Percentiles rank a stretch among this genome's conserved stretches.
Conservation (phyloP, 2,888 invertebrate genomes). For the Gastracanthus pulcherrimus region DNA sequence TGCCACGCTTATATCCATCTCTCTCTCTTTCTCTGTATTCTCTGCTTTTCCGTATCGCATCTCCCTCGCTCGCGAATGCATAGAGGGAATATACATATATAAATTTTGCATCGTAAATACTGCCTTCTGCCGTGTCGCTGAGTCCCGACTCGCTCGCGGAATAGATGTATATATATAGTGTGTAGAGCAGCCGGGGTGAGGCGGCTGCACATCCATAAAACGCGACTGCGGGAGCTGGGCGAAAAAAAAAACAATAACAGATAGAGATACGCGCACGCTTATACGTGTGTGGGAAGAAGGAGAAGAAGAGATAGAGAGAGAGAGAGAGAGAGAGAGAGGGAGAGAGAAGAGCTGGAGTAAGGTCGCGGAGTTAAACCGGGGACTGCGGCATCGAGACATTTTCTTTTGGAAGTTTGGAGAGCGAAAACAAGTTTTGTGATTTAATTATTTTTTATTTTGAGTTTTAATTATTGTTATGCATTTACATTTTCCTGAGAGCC, state of each 20-base stretch:
- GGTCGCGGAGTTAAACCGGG: background rate
- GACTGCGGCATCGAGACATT: background rate
- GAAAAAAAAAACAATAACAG: background rate
- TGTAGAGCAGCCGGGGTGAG: background rate
- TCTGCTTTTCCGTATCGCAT: background rate
- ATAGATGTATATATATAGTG: no score
- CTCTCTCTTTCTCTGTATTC: conserved; percentile 17
- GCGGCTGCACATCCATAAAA: background rate
- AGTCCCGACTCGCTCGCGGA: background rate
- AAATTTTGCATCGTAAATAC: conserved; percentile 50
- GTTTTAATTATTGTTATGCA: no score
- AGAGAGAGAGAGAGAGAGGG: background rate
- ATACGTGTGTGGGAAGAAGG: background rate
- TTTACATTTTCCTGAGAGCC: no score
- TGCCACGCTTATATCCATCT: conserved; percentile 21
- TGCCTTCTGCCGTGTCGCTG: conserved; percentile 13
- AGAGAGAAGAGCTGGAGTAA: no score
- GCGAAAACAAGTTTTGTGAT: no score
- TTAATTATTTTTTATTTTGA: no score
- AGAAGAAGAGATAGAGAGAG: no score
- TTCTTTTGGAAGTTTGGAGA: no score
- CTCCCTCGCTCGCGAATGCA: background rate
- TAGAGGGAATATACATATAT: conserved; percentile 25
- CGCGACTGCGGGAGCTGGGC: background rate
- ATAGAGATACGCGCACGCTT: background rate